A percentile compares a stretch with the other conserved stretches of the same genome.
These are phyloP conservation scores for Podarcis lilfordi DNA, from an alignment of 2,797 vertebrate species.

Conservation along the genomic window DNA sequence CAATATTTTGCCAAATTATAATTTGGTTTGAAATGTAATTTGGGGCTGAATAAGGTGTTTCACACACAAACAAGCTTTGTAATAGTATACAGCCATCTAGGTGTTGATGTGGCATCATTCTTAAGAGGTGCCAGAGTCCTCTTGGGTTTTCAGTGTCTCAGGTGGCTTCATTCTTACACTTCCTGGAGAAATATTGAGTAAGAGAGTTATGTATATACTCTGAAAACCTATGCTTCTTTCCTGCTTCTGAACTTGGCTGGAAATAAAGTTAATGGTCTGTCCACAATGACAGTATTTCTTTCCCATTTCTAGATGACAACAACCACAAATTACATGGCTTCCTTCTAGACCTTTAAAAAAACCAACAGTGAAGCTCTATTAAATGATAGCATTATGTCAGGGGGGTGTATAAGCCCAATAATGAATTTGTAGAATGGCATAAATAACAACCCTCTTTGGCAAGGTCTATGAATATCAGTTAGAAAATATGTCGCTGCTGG, in stretches of 20 bases:
- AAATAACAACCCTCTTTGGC: slow-evolving; percentile 48
- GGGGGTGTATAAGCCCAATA: slow-evolving; percentile 3
- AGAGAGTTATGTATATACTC: background rate
- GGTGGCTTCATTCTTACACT: background rate
- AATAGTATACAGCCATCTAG: no score
- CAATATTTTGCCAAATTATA: background rate
- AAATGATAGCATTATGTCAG: slow-evolving; percentile 13
- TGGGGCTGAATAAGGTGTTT: background rate
- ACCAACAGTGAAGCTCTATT: slow-evolving; percentile 38
- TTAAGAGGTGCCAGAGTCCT: slow-evolving; percentile 1
- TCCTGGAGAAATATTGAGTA: background rate
- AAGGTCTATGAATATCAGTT: slow-evolving; percentile 27
- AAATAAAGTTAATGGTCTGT: slow-evolving; percentile 38
- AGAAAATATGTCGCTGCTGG: slow-evolving; percentile 8
- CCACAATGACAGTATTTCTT: slow-evolving; percentile 36
- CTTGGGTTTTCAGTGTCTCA: background rate
- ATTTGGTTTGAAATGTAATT: background rate
- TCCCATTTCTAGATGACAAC: slow-evolving; percentile 37
- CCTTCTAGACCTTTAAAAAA: slow-evolving; percentile 24
- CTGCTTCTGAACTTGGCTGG: slow-evolving; percentile 27
- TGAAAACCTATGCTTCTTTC: slow-evolving; percentile 36
- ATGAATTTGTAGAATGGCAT: slow-evolving; percentile 43
- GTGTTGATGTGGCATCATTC: background rate
- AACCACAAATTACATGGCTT: slow-evolving; percentile 42
- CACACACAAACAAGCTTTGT: background rate